phyloP scores from a whole-genome alignment of 2,797 vertebrate genomes.

The Myotis vivesi region DNA sequence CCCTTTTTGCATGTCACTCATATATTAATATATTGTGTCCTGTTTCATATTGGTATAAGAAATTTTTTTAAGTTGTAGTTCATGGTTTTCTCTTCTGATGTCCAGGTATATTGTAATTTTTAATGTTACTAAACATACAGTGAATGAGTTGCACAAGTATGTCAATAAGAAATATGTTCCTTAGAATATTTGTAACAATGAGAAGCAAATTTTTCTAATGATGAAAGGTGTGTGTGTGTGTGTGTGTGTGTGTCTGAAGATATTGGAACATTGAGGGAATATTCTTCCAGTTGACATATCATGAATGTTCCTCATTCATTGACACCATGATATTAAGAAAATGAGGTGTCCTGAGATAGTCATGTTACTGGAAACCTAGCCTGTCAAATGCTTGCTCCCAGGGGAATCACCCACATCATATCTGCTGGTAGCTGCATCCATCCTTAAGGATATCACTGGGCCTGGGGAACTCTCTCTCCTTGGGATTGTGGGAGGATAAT shows the following conservation, averaged over 20 bases:
- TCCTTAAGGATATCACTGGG: neutral
- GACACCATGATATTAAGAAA: neutral
- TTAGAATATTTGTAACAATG: neutral
- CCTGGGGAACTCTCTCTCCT: neutral
- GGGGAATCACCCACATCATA: rapidly evolving
- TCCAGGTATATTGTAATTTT: neutral
- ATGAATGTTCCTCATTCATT: neutral
- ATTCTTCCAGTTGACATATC: neutral
- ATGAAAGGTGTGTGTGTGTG: neutral
- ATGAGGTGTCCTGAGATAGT: neutral
- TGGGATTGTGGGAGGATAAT: rapidly evolving
- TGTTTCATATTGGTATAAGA: neutral
- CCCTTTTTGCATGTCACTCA: neutral
- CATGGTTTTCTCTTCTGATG: neutral
- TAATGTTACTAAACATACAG: neutral
- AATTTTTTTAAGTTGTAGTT: neutral
- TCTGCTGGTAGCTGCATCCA: neutral
- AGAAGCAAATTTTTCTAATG: neutral
- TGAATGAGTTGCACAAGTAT: neutral
- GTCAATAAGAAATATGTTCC: neutral
- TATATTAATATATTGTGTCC: neutral
- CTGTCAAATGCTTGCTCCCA: neutral
- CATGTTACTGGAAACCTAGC: neutral
- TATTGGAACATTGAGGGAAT: neutral
- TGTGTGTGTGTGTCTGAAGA: neutral